Conservation (phyloP, 64 coral and sea anemone species). For the Pocillopora verrucosa region DNA sequence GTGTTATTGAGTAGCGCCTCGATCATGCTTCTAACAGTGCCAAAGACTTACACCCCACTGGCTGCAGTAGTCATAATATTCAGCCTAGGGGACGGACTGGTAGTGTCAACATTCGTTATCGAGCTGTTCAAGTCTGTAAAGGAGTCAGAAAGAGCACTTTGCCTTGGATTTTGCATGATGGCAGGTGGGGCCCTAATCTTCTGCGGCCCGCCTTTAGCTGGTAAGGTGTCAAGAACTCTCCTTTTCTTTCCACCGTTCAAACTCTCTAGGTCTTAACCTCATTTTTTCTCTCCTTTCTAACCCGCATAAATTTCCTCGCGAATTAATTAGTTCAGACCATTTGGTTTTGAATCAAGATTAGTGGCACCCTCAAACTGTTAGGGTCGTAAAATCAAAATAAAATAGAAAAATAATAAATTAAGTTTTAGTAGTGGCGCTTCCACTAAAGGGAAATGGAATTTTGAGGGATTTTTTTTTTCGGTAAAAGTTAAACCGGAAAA, state of each 20-base stretch:
- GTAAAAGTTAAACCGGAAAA: too few relatives aligned
- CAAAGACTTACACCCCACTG: constrained; percentile 13
- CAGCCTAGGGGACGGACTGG: constrained; percentile 22
- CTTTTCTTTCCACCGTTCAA: not conserved
- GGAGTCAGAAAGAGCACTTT: constrained; percentile 15
- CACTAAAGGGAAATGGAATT: too few relatives aligned
- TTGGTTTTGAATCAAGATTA: too few relatives aligned
- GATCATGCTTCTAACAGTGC: not conserved
- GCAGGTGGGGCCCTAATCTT: not conserved
- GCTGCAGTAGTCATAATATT: constrained; percentile 10
- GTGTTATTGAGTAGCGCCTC: constrained; percentile 5
- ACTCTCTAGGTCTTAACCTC: not conserved
- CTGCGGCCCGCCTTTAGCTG: constrained; percentile 8
- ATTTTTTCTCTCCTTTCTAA: not conserved
- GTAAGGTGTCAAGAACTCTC: not conserved
- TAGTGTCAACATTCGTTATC: constrained; percentile 7
- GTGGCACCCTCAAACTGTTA: too few relatives aligned
- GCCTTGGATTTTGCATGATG: not conserved
- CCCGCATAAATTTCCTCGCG: too few relatives aligned
- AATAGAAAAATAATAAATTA: too few relatives aligned
- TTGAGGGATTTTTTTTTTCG: too few relatives aligned
- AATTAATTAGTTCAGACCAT: too few relatives aligned
- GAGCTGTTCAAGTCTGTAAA: constrained; percentile 18
- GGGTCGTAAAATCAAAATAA: too few relatives aligned
- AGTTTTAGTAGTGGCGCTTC: too few relatives aligned